Conservation (phyloP, 2,113 vertebrate species). For the Coracopsis vasa region DNA sequence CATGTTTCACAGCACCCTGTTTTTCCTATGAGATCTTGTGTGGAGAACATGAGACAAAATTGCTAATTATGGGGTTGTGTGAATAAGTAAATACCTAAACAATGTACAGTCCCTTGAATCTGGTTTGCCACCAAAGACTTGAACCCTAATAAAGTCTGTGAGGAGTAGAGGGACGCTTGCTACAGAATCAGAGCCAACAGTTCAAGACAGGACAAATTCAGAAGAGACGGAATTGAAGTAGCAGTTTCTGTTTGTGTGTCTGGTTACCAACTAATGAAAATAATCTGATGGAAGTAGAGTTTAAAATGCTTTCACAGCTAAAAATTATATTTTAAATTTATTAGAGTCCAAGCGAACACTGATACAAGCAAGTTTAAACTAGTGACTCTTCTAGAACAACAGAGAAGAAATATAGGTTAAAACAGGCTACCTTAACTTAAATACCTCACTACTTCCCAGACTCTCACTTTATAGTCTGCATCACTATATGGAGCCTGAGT, state of each 20-base stretch:
- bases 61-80: background rate
- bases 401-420: background rate
- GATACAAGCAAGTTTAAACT: background rate
- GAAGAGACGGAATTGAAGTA: background rate
- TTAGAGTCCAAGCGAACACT: background rate
- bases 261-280: background rate
- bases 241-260: background rate
- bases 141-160: background rate
- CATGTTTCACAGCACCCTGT: background rate
- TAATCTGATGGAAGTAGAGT: background rate
- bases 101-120: background rate
- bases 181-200: background rate
- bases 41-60: background rate
- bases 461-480: background rate
- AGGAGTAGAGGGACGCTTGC: background rate
- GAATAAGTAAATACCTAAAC: background rate
- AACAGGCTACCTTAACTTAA: background rate
- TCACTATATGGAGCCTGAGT: background rate
- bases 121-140: background rate
- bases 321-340: background rate
- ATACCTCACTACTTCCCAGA: background rate
- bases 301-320: background rate
- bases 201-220: background rate
- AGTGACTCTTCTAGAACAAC: background rate
- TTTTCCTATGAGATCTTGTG: background rate